Evolutionary conservation across 2,113 vertebrate species (phyloP).

Genomic region (Chaetops frenatus): DNA sequence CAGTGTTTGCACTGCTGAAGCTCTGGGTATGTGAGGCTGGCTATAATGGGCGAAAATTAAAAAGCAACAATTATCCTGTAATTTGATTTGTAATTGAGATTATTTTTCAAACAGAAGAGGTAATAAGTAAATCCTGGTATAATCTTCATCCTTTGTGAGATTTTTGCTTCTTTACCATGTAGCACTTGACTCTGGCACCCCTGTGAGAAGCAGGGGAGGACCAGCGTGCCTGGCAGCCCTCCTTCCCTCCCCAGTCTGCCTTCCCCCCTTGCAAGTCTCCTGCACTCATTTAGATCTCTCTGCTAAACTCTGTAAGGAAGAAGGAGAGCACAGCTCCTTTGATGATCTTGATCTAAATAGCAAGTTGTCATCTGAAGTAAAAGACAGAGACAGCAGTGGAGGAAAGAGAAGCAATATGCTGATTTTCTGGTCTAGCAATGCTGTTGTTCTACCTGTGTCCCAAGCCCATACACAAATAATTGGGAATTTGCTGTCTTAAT

Average conservation of each 20-base stretch:
- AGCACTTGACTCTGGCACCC: neutral
- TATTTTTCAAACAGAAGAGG: neutral
- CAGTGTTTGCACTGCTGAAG: fast-evolving
- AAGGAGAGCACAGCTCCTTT: neutral
- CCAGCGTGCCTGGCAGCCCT: neutral
- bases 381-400: neutral
- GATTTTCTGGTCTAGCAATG: neutral
- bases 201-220: neutral
- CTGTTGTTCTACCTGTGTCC: neutral
- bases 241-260: neutral
- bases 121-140: neutral
- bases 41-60: neutral
- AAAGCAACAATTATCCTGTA: neutral
- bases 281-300: neutral
- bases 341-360: constrained; percentile 7
- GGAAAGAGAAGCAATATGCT: constrained; percentile 18
- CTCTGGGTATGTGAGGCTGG: neutral
- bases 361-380: neutral
- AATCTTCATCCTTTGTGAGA: neutral
- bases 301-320: neutral
- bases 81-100: neutral
- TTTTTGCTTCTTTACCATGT: neutral
- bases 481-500: constrained; percentile 20
- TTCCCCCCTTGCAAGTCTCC: neutral
- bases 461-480: constrained; percentile 13